A percentile compares a stretch with the other conserved stretches of the same genome.
These are phyloP conservation scores for Drosophila varians DNA, from an alignment of 1,140 invertebrate genomes.

Conservation along the genomic window DNA sequence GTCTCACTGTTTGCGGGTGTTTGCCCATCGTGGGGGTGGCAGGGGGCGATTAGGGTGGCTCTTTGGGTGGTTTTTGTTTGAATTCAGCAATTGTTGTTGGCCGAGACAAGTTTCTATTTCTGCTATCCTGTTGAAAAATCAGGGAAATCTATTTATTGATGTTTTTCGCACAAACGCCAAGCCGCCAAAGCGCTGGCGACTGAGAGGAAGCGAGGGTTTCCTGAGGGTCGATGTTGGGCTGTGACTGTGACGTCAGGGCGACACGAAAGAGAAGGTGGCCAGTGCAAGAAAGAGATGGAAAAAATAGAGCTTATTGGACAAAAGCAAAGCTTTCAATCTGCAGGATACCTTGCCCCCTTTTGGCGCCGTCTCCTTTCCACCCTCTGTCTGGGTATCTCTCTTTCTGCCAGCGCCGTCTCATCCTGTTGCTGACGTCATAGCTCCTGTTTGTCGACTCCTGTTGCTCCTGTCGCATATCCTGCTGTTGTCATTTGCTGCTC, in stretches of 20 bases:
- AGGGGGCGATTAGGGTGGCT: conserved; percentile 5
- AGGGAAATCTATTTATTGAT: conserved; percentile 83
- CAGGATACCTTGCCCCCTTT: neutral
- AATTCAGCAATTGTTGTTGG: conserved; percentile 21
- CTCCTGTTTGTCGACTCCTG: conserved; percentile 69
- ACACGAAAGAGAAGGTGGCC: neutral
- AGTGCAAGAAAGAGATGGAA: neutral
- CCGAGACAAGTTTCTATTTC: conserved; percentile 27
- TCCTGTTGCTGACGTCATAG: conserved; percentile 64
- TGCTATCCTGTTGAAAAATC: conserved; percentile 83
- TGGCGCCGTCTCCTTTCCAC: neutral
- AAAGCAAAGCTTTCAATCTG: conserved; percentile 1
- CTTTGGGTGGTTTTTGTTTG: neutral
- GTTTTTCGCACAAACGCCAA: conserved; percentile 62
- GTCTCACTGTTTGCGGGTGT: conserved; percentile 6
- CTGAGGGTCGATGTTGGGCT: conserved; percentile 32
- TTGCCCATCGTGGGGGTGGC: conserved; percentile 1
- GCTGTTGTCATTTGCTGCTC: conserved; percentile 49
- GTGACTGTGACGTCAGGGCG: conserved; percentile 24
- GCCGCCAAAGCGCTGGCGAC: conserved; percentile 7
- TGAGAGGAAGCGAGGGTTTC: conserved; percentile 17
- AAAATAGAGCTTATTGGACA: conserved; percentile 16
- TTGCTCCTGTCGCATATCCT: conserved; percentile 60
- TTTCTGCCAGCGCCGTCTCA: conserved; percentile 1
- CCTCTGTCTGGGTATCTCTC: neutral